A percentile compares a stretch with the other conserved stretches of the same genome.
phyloP scores from a whole-genome alignment of 2,113 vertebrate species.

The Peromyscus polionotus region DNA sequence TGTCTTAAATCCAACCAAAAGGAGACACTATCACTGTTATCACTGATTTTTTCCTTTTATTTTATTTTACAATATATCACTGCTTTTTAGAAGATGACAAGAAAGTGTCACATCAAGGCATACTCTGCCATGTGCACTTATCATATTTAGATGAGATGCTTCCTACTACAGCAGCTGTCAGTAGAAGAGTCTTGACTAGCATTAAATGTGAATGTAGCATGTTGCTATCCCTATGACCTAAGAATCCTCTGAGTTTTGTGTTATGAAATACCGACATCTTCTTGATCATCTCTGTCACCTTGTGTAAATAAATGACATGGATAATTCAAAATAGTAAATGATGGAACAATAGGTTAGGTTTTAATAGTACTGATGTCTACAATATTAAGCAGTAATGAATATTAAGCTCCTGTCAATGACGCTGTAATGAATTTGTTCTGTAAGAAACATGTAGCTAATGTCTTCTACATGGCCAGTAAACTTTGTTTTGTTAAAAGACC shows the following conservation, averaged over 20 bases:
- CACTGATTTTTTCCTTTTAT: not conserved
- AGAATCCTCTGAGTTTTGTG: not conserved
- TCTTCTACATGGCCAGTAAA: not conserved
- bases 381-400: not conserved
- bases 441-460: not conserved
- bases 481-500: not conserved
- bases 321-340: slow-evolving; percentile 24
- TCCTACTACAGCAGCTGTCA: not conserved
- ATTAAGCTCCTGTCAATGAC: not conserved
- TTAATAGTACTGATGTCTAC: not conserved
- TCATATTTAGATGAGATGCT: not conserved
- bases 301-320: not conserved
- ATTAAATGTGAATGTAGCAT: not conserved
- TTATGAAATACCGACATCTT: not conserved
- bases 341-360: slow-evolving; percentile 9
- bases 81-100: not conserved
- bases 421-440: not conserved
- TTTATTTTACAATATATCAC: not conserved
- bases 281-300: not conserved
- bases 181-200: not conserved
- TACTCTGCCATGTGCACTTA: too few species aligned
- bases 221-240: not conserved
- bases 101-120: not conserved
- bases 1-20: not conserved
- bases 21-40: not conserved